Evolutionary conservation across 2,888 invertebrate species (phyloP), one percentile per base, ranked within the genome.

Genomic region (Brachynemurus nebulosus): DNA sequence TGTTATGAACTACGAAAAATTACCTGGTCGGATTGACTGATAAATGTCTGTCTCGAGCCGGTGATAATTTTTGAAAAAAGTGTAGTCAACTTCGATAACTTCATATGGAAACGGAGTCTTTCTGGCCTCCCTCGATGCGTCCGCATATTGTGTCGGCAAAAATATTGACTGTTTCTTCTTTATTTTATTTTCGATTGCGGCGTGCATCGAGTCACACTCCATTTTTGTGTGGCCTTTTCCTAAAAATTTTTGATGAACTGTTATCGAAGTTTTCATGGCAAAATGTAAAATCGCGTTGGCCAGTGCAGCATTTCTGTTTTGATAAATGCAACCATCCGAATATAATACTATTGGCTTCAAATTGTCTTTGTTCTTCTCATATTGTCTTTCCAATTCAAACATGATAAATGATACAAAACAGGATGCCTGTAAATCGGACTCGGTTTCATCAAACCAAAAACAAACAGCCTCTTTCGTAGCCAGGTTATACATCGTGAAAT

Each of bases 221-320:
- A 54, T 57, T 47, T 56, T 56, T 3, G 56, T 55, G 44, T 56
- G 56, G 1, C 55, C 53, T 38, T 51, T 50, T 19, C 50, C 52
- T 14, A 55, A 45, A 47, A 42, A 53, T 35, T 54, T 55, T 45
- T 55, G 55, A 30, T 45, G 34, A 12, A 50, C 48, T 2, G 41
- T 45, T 12, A 51, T 46, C 6, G 50, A 48, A 12, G 51, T 43
- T 44, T 51, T 43, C 19, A 51, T 43, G 16, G 55, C 44, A 21
- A 55, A 51, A 14, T 51, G 40, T 17, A 56, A 46, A 21, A 59
- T 45, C 9, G 58, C 55, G 46, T 53, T 56, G 2, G 57, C 50
- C 42, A 59, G 16, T 12, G 47, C 47, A 4, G 46, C 40, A 46
- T 56, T 56, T 40, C 52, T 30, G 45, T 59, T 57, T 48, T 57